Base-by-base conservation (phyloP, 1,140 invertebrate genomes). In the Steinernema khuongi region DNA sequence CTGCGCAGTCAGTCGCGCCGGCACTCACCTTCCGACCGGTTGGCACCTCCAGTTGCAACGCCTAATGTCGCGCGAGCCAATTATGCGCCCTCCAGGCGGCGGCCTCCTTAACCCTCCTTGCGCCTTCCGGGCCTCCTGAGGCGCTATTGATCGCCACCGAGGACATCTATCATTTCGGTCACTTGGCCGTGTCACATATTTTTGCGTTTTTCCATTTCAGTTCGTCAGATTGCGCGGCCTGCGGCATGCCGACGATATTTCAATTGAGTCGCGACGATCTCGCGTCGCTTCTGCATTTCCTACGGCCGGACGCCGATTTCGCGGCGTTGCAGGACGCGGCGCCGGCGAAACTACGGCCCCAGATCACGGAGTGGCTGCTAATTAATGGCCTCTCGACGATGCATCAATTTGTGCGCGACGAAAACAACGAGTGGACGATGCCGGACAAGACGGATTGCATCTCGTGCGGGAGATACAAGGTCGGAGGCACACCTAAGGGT, bases 81-180 rank as follows among this genome's bases (percentile, higher is more conserved):
- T n/a, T n/a, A n/a, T n/a, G n/a, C n/a, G n/a, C n/a, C n/a, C n/a
- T n/a, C n/a, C n/a, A n/a, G n/a, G n/a, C n/a, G n/a, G n/a, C n/a
- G n/a, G n/a, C n/a, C n/a, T n/a, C n/a, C n/a, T n/a, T n/a, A n/a
- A n/a, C n/a, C n/a, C n/a, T n/a, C n/a, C n/a, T n/a, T n/a, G n/a
- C n/a, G n/a, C n/a, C n/a, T n/a, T 7, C 22, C 14, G 11, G 50
- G 50, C 50, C 50, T 26, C 50, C 11, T 60, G 50, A 60, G 50
- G 50, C 50, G 50, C 50, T 60, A 60, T 60, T 22, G 50, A 60
- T 60, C 50, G 50, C 22, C n/a, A n/a, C 14, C 50, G 50, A 60
- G 50, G 50, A 60, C 50, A 60, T 60, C 50, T 60, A 60, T 60
- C 50, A 60, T 60, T 60, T 60, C 50, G 50, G 50, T 60, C 50